phyloP scores from a whole-genome alignment of 2,113 vertebrate genomes.

The Gavia stellata region DNA sequence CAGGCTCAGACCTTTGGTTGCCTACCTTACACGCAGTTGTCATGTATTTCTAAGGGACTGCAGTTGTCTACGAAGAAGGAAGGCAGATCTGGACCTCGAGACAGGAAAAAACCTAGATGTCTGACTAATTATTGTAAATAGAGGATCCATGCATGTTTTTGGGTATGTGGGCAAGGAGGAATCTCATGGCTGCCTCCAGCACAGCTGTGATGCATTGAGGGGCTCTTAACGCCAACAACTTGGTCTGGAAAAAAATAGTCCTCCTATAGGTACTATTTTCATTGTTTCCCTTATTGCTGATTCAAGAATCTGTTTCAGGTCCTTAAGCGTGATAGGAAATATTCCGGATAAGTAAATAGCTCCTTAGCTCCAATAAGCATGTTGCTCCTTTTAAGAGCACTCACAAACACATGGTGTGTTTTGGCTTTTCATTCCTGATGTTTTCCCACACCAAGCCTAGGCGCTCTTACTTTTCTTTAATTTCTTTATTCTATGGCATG shows the following conservation, averaged over 20 bases:
- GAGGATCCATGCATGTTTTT: neutral
- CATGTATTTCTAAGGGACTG: neutral
- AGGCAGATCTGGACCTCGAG: neutral
- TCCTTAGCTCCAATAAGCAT: neutral
- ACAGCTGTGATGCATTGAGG: neutral
- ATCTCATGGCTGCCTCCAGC: neutral
- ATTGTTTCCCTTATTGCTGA: neutral
- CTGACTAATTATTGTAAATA: neutral
- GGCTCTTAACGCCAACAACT: neutral
- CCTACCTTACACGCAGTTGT: neutral
- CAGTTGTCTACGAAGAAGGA: neutral
- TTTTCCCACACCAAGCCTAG: neutral
- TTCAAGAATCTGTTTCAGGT: neutral
- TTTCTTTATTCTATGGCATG: neutral
- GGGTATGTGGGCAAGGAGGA: neutral
- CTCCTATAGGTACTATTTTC: neutral
- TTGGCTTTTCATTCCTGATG: slow-evolving; percentile 8
- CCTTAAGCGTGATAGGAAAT: neutral
- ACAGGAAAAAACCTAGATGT: rapidly evolving
- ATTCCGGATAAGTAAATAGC: neutral
- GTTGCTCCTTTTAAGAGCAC: neutral
- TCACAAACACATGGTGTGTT: neutral
- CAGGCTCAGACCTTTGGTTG: neutral
- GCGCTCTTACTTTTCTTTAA: neutral
- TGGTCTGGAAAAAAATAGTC: neutral